Evolutionary conservation across 2,888 invertebrate genomes (phyloP).

Genomic region (Tubulanus polymorphus): DNA sequence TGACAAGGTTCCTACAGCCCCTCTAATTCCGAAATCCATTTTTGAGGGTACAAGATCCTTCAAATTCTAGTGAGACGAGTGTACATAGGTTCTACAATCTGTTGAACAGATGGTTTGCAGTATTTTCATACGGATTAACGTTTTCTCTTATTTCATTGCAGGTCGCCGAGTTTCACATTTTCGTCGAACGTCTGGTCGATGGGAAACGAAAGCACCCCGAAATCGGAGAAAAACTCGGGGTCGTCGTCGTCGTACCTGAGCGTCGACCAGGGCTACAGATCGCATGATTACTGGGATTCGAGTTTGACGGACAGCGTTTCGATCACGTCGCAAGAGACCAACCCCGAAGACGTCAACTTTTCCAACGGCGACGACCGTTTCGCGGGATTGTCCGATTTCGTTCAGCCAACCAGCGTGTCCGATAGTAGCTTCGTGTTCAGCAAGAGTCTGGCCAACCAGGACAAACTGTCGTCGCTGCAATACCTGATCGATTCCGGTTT

Average conservation of each 20-base stretch:
- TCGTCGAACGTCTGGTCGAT: slow-evolving; percentile 30
- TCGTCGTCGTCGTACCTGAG: slow-evolving; percentile 17
- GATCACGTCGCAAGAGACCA: neutral
- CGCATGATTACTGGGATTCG: slow-evolving; percentile 17
- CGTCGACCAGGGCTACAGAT: slow-evolving; percentile 15
- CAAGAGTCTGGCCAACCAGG: neutral
- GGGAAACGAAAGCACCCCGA: slow-evolving; percentile 22
- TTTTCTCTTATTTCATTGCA: slow-evolving; percentile 10
- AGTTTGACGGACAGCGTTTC: slow-evolving; percentile 12
- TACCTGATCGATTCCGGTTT: neutral
- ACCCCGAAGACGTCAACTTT: neutral
- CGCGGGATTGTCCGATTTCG: neutral
- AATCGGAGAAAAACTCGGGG: slow-evolving; percentile 16
- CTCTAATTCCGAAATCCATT: no score
- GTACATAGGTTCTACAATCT: neutral
- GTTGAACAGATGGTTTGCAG: neutral
- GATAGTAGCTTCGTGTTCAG: slow-evolving; percentile 1
- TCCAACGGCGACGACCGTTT: neutral
- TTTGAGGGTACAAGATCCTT: no score
- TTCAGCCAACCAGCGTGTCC: neutral
- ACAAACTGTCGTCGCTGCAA: neutral
- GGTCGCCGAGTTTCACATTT: slow-evolving; percentile 21
- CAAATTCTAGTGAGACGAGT: no score
- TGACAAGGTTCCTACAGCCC: no score
- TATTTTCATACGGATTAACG: neutral